phyloP scores from a whole-genome alignment of 2,113 vertebrate genomes.

The Tamias sibiricus region DNA sequence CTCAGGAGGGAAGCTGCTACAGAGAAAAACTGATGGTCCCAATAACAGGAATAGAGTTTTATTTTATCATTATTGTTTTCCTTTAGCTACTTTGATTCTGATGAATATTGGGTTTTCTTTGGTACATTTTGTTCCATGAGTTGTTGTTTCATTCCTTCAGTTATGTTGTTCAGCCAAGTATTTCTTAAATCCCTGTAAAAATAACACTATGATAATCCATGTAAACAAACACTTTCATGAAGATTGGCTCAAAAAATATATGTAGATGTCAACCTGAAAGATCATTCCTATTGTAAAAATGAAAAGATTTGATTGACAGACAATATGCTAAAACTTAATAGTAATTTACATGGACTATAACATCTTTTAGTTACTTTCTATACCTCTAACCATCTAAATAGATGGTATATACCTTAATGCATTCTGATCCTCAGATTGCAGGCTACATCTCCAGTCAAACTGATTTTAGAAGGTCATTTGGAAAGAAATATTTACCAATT shows the following conservation, averaged over 20 bases:
- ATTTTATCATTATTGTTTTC: conserved; percentile 85
- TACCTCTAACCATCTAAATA: neutral
- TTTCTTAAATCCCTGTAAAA: conserved; percentile 59
- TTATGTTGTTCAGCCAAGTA: conserved; percentile 54
- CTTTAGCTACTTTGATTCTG: conserved; percentile 87
- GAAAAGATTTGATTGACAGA: neutral
- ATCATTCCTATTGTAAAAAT: neutral
- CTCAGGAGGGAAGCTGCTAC: conserved; percentile 63
- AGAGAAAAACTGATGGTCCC: conserved; percentile 81
- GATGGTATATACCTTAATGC: neutral
- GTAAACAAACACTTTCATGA: conserved; percentile 53
- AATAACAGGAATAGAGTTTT: conserved; percentile 81
- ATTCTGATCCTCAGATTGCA: conserved; percentile 10
- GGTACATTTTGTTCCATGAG: conserved; percentile 52
- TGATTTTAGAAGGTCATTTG: conserved; percentile 2
- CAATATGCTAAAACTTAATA: neutral
- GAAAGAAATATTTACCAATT: conserved; percentile 26
- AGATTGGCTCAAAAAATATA: conserved; percentile 39
- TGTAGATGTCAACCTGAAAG: conserved; percentile 28
- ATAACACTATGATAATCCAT: neutral
- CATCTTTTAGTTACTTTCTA: neutral
- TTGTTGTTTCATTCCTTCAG: neutral
- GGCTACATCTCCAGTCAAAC: neutral
- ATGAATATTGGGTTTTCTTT: conserved; percentile 82
- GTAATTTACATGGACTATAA: conserved; percentile 7